Conservation (phyloP, 2,113 vertebrate genomes). For the Halichoerus grypus region DNA sequence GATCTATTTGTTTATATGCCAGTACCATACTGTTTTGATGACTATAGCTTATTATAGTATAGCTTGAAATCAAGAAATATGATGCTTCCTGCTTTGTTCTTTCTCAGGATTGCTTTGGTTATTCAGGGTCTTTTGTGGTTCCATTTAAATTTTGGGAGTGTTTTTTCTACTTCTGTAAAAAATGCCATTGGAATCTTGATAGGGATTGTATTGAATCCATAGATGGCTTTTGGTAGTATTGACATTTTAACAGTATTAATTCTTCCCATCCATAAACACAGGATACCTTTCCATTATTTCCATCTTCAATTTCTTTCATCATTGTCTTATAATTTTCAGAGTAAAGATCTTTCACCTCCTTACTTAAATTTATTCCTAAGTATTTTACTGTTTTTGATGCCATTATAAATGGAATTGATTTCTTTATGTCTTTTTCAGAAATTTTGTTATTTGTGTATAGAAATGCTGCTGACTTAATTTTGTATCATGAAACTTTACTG, state of each 20-base stretch:
- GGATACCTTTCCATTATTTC: background rate
- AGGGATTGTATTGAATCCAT: background rate
- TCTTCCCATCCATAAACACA: background rate
- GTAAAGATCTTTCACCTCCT: background rate
- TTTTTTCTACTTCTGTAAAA: background rate
- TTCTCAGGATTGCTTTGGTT: background rate
- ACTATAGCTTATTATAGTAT: background rate
- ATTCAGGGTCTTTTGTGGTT: background rate
- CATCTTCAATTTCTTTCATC: background rate
- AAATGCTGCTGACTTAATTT: background rate
- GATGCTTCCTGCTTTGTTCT: background rate
- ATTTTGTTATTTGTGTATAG: background rate
- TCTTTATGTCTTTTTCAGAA: background rate
- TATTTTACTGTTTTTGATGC: background rate
- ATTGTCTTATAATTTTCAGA: background rate
- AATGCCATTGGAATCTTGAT: background rate
- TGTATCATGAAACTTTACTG: background rate
- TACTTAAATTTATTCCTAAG: background rate
- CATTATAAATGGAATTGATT: background rate
- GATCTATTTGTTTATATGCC: background rate
- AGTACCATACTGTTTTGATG: background rate
- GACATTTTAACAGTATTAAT: background rate
- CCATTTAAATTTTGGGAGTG: background rate
- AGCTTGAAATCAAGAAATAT: background rate
- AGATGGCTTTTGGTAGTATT: background rate